A percentile compares a stretch with the other conserved stretches of the same genome.
phyloP scores from a whole-genome alignment of 2,888 invertebrate genomes.

The Aphodius sticticus region DNA sequence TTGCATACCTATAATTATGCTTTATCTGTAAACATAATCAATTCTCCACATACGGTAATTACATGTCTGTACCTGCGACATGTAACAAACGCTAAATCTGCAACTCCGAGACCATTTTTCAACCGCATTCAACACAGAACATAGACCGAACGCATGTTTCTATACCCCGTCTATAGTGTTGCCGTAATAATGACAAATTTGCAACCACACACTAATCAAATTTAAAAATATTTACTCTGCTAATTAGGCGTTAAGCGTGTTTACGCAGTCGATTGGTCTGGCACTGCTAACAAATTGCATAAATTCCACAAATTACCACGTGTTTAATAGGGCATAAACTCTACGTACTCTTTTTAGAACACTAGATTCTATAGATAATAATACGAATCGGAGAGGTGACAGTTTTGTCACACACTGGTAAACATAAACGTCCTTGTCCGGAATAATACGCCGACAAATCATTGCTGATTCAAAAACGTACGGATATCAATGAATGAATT shows the following conservation, averaged over 20 bases:
- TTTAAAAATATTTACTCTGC: slow-evolving; percentile 4
- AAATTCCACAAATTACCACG: background rate
- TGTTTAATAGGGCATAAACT: background rate
- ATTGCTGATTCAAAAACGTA: too few relatives aligned
- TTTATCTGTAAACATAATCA: background rate
- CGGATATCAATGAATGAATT: too few relatives aligned
- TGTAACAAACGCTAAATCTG: background rate
- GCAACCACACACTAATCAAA: background rate
- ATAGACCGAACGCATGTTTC: background rate
- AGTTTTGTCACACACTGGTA: background rate
- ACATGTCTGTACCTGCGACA: background rate
- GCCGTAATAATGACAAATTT: background rate
- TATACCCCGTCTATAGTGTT: background rate
- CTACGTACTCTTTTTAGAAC: background rate
- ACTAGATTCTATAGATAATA: background rate
- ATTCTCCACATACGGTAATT: background rate
- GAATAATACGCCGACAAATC: too few relatives aligned
- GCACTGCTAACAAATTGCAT: background rate
- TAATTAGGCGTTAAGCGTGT: background rate
- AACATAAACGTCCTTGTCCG: background rate
- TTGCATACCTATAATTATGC: background rate
- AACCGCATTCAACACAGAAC: background rate
- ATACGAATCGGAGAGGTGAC: background rate
- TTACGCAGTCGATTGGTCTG: background rate
- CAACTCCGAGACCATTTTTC: background rate